Base-by-base conservation (phyloP, 2,888 invertebrate species). In the Hecatera dysodea region DNA sequence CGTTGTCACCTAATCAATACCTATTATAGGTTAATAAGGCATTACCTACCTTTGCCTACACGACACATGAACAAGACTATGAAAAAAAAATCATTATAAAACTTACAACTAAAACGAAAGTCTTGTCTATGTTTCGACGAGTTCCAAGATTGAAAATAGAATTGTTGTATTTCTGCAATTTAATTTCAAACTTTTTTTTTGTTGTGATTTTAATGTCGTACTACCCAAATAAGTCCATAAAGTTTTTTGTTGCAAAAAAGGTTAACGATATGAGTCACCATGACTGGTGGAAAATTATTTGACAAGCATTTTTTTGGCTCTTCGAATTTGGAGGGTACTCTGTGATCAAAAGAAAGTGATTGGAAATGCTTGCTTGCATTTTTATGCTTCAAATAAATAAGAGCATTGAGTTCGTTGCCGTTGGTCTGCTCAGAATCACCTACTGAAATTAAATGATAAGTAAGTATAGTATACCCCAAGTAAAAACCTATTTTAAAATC, bases 11-110 rank as follows among this genome's bases (percentile, higher is more conserved):
- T 65, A 77, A 76, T 76, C 75, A 76, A 76, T 76, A 76, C 44
- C 52, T 48, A 76, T 77, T 66, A 76, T 77, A 77, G 75, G 75
- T 66, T 76, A 76, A 76, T 76, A 77, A 77, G 75, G 75, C 61
- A 77, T 76, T 77, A 75, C 61, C 56, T 75, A n/a, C n/a, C n/a
- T n/a, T n/a, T n/a, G n/a, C n/a, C 71, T 71, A 53, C 77, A 22
- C 56, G 15, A 57, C 75, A 65, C 33, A 72, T 71, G 72, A 56
- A 48, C 77, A 53, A 71, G 56, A 33, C 65, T 65, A 76, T 75
- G 55, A 76, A 65, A 62, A 52, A 57, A 60, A 6, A 42, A 70
- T n/a, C 24, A 33, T 33, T 52, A 44, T n/a, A n/a, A 44, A 2
- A 9, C 53, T 22, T 29, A 36, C 44, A 44, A 46, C 42, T 42